phyloP scores from a whole-genome alignment of 2,797 vertebrate species.

The Gephyroberyx darwinii region DNA sequence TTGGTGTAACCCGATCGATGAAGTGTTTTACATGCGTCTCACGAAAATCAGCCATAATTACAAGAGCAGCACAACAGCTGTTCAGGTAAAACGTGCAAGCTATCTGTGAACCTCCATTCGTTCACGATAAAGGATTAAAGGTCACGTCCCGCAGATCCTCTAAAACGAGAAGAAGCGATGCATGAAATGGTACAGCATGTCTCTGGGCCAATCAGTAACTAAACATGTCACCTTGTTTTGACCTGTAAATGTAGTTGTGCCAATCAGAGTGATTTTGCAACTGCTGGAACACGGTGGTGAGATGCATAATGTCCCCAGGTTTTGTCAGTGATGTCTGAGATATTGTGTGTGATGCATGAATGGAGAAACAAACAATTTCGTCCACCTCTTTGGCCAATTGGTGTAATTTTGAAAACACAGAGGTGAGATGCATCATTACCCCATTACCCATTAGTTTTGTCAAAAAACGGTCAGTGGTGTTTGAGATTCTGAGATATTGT shows the following conservation, averaged over 20 bases:
- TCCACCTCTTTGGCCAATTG: no score
- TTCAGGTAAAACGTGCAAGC: constrained; percentile 20
- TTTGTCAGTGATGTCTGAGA: not conserved
- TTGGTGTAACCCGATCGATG: constrained; percentile 21
- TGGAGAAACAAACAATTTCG: no score
- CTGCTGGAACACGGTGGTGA: no score
- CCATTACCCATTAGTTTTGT: not conserved
- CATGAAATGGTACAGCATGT: not conserved
- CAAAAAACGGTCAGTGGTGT: not conserved
- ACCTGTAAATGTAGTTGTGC: not conserved
- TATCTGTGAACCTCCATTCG: constrained; percentile 1
- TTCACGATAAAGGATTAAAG: constrained; percentile 2
- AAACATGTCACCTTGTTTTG: constrained; percentile 3
- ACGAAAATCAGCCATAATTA: constrained; percentile 56
- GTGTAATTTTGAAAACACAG: no score
- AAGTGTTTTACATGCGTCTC: constrained; percentile 48
- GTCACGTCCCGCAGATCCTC: not conserved
- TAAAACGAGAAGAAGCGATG: not conserved
- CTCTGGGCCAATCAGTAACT: not conserved
- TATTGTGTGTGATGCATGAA: not conserved
- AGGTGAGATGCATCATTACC: no score
- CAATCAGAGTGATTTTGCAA: no score
- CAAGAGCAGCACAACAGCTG: constrained; percentile 38
- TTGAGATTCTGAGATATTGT: not conserved
- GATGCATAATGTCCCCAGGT: no score